Evolutionary conservation across 2,797 vertebrate species (phyloP), one percentile per base, ranked within the genome.

Genomic region (Enteromius afrohamiltoni): DNA sequence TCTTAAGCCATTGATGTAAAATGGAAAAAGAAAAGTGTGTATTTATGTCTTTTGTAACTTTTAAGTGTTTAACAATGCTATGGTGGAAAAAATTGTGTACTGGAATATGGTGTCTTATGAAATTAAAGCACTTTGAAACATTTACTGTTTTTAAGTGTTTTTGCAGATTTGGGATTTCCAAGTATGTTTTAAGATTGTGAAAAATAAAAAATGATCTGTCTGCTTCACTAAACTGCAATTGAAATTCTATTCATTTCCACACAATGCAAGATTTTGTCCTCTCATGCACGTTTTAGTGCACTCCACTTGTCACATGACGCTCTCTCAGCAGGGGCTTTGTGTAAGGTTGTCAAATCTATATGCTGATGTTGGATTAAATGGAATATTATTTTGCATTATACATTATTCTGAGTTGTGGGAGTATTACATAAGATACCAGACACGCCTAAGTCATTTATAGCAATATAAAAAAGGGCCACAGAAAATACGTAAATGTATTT

Each of bases 71-170:
- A 70, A 64, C 53, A 71, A 71, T 77, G 75, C 6, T 40, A 16
- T 64, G 67, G 67, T 78, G 53, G 47, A n/a, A 68, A 49, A 37
- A 6, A 3, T 14, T 26, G 34, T 51, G 29, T 49, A 69, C 62
- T 83, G 81, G 34, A 83, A 73, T 70, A 64, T 62, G 75, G 62
- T 65, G 53, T 81, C 64, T 77, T 45, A 80, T 42, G 58, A 29
- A 82, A 80, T 85, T 60, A 67, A 79, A 86, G 86, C 86, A 86
- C 82, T 80, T 84, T 77, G 69, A 86, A 71, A 83, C 42, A 5
- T n/a, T 40, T 23, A 65, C 69, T 71, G 70, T 69, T 85, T 83
- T 81, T 86, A 78, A 79, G 82, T 81, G 85, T 51, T 71, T 53
- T 75, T 67, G 77, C 45, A 70, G 37, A 51, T 26, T 3, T 68